phyloP scores from a whole-genome alignment of 1,140 invertebrate species.

The Bombus ignitus region DNA sequence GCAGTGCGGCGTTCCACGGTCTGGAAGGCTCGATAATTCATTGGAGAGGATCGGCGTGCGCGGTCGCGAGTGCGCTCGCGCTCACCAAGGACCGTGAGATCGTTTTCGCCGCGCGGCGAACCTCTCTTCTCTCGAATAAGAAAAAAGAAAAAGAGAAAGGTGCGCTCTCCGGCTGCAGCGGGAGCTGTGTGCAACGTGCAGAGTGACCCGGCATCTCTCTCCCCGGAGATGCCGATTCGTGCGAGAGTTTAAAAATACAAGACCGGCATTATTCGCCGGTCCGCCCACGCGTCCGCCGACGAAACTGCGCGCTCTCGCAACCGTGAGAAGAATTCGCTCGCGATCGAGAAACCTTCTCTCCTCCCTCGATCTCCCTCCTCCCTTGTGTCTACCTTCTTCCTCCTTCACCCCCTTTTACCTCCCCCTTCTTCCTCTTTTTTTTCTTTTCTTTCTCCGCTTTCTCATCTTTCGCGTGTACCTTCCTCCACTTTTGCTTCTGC shows the following conservation, averaged over 20 bases:
- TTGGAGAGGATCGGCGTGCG: conserved; percentile 55
- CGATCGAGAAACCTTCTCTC: conserved; percentile 59
- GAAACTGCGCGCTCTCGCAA: conserved; percentile 65
- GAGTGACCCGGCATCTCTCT: conserved; percentile 58
- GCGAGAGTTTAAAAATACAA: conserved; percentile 72
- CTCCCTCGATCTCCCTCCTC: background rate
- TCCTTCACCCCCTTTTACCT: background rate
- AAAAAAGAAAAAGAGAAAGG: conserved; percentile 63
- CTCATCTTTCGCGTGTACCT: background rate
- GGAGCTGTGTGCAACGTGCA: conserved; percentile 37
- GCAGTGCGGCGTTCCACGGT: conserved; percentile 40
- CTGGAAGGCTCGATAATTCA: conserved; percentile 66
- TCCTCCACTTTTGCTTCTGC: background rate
- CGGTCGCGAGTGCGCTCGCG: background rate
- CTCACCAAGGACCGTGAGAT: conserved; percentile 61
- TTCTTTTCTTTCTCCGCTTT: background rate
- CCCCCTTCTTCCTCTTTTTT: background rate
- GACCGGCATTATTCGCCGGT: conserved; percentile 70
- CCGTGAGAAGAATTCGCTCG: conserved; percentile 73
- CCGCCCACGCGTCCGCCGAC: conserved; percentile 70
- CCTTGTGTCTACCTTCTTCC: background rate
- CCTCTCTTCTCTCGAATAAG: conserved; percentile 48
- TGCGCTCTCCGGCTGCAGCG: conserved; percentile 40
- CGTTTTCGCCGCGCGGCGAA: conserved; percentile 57
- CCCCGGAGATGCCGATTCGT: conserved; percentile 45